These are phyloP conservation scores for Syrmaticus mikado DNA, from an alignment of 2,113 vertebrate genomes.

Conservation along the genomic window DNA sequence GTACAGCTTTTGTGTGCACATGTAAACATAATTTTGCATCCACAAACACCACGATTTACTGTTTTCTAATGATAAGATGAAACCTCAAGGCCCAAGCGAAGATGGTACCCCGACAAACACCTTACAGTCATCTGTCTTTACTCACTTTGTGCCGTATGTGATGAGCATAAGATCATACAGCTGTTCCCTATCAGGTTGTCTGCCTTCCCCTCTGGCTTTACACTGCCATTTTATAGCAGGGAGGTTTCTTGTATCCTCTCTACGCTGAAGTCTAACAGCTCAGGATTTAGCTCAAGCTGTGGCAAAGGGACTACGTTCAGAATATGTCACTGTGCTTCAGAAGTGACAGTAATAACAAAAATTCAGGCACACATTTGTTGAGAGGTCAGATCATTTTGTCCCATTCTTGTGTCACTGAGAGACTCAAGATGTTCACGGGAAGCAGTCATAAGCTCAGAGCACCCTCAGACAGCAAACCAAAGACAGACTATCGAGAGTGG, in stretches of 20 bases:
- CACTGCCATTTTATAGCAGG: background rate
- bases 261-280: background rate
- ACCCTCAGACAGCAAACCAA: background rate
- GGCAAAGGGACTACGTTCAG: background rate
- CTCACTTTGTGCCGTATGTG: accelerated
- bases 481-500: background rate
- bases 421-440: background rate
- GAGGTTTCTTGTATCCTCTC: background rate
- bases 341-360: background rate
- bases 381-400: background rate
- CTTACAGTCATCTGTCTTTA: background rate
- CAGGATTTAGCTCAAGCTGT: background rate
- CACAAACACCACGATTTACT: accelerated
- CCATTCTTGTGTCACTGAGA: background rate
- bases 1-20: accelerated
- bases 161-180: background rate
- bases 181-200: background rate
- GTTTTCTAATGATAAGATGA: background rate
- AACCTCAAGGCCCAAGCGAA: background rate
- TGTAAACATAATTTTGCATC: background rate
- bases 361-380: too few relatives aligned
- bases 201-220: background rate
- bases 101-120: background rate
- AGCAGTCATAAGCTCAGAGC: background rate
- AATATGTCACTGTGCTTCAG: background rate